Percentiles rank a stretch among this genome's conserved stretches.
These are phyloP conservation scores for Notodonta dromedarius DNA, from an alignment of 2,888 invertebrate genomes.

Conservation along the genomic window DNA sequence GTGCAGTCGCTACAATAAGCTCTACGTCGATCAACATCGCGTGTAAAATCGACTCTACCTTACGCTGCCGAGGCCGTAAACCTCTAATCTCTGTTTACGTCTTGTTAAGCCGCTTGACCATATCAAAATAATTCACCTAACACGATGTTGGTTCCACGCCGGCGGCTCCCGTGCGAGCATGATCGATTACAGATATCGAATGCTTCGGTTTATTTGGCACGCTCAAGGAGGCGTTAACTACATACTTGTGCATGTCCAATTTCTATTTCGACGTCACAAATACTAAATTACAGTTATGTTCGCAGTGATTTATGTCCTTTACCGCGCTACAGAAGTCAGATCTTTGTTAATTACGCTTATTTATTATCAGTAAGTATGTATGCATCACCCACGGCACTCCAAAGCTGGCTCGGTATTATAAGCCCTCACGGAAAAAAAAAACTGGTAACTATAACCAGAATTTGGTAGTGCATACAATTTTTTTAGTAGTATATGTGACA, in stretches of 20 bases:
- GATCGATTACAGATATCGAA: conserved; percentile 66
- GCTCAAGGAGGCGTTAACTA: conserved; percentile 46
- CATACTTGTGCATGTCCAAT: conserved; percentile 47
- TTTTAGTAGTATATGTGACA: too few relatives aligned
- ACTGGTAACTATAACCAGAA: too few relatives aligned
- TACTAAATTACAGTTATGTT: conserved; percentile 32
- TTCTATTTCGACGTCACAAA: conserved; percentile 36
- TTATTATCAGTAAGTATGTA: too few relatives aligned
- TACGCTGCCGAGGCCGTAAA: conserved; percentile 41
- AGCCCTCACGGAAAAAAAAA: too few relatives aligned
- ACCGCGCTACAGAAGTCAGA: too few relatives aligned
- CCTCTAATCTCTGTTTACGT: conserved; percentile 65
- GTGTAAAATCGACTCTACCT: conserved; percentile 20
- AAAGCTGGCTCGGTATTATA: too few relatives aligned
- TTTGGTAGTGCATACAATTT: too few relatives aligned
- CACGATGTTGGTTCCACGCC: conserved; percentile 41
- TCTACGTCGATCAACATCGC: background rate
- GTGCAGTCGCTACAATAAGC: background rate
- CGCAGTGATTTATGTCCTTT: background rate
- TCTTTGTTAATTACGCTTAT: too few relatives aligned
- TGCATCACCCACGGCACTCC: too few relatives aligned
- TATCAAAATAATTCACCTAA: conserved; percentile 73
- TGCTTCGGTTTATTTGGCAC: conserved; percentile 58
- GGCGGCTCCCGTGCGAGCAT: conserved; percentile 39
- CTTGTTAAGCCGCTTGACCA: conserved; percentile 73